Percentiles rank a stretch among this genome's conserved stretches.
Evolutionary conservation across 2,113 vertebrate genomes (phyloP).

Genomic region (Apteryx owenii): DNA sequence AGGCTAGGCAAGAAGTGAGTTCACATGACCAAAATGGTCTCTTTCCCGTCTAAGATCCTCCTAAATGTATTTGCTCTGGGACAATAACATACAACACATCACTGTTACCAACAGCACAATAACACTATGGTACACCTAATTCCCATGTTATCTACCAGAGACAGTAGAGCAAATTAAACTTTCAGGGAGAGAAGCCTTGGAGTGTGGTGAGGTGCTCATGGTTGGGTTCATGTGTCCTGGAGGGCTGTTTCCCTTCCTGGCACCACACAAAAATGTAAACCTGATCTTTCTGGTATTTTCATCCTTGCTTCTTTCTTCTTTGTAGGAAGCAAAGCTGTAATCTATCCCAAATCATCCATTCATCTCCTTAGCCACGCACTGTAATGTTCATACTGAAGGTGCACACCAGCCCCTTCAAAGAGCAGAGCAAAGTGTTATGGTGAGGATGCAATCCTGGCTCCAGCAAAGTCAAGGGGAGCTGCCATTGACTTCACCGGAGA

Average conservation of each 20-base stretch:
- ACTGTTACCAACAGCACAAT: not conserved
- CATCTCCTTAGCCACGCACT: not conserved
- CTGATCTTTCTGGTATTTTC: not conserved
- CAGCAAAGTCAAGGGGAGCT: not conserved
- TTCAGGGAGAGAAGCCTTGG: not conserved
- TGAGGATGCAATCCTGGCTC: not conserved
- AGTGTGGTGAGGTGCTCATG: too few species aligned
- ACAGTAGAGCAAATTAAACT: too few species aligned
- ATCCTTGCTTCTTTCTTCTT: not conserved
- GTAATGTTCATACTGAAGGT: fast-evolving
- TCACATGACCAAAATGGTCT: fast-evolving
- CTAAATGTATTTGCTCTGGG: not conserved
- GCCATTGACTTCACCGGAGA: not conserved
- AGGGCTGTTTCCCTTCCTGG: too few species aligned
- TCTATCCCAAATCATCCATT: fast-evolving
- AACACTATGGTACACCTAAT: not conserved
- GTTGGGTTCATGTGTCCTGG: too few species aligned
- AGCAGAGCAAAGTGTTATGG: not conserved
- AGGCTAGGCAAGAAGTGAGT: not conserved
- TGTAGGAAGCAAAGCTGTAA: not conserved
- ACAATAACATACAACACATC: not conserved
- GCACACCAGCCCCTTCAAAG: not conserved
- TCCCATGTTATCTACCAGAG: not conserved
- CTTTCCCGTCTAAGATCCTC: not conserved
- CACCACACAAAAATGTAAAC: too few species aligned